These are phyloP conservation scores for Leptobrachium leishanense DNA, from an alignment of 2,113 vertebrate species.

Conservation along the genomic window DNA sequence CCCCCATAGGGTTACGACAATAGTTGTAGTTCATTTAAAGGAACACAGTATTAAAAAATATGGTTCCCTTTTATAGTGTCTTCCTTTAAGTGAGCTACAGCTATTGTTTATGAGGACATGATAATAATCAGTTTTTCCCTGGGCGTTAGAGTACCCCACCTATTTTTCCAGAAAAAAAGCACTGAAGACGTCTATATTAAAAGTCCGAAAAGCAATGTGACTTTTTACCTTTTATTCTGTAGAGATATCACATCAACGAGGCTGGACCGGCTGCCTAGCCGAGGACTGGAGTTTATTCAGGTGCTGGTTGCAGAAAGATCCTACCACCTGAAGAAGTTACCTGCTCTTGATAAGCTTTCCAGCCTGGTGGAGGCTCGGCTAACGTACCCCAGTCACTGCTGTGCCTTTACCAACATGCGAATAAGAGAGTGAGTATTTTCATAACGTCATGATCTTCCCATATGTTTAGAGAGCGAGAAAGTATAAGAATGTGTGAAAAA, in stretches of 20 bases:
- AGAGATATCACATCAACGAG: slow-evolving; percentile 88
- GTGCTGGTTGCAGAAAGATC: slow-evolving; percentile 74
- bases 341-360: slow-evolving; percentile 76
- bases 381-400: slow-evolving; percentile 92
- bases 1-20: too few species aligned
- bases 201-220: too few species aligned
- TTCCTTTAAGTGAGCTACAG: too few species aligned
- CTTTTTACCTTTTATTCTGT: slow-evolving; percentile 24
- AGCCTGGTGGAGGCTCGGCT: slow-evolving; percentile 79
- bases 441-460: neutral
- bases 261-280: slow-evolving; percentile 76
- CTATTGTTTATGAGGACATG: too few species aligned
- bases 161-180: too few species aligned
- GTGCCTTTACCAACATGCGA: slow-evolving; percentile 79
- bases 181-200: too few species aligned
- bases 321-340: slow-evolving; percentile 82
- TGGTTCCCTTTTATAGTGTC: too few species aligned
- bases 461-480: neutral
- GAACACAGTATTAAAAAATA: too few species aligned
- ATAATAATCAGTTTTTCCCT: too few species aligned
- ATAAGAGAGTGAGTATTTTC: slow-evolving; percentile 69
- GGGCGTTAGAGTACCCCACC: too few species aligned
- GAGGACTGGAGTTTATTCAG: slow-evolving; percentile 76
- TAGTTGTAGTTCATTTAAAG: too few species aligned
- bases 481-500: too few species aligned